Conservation (phyloP, 2,113 vertebrate species). For the Python bivittatus region DNA sequence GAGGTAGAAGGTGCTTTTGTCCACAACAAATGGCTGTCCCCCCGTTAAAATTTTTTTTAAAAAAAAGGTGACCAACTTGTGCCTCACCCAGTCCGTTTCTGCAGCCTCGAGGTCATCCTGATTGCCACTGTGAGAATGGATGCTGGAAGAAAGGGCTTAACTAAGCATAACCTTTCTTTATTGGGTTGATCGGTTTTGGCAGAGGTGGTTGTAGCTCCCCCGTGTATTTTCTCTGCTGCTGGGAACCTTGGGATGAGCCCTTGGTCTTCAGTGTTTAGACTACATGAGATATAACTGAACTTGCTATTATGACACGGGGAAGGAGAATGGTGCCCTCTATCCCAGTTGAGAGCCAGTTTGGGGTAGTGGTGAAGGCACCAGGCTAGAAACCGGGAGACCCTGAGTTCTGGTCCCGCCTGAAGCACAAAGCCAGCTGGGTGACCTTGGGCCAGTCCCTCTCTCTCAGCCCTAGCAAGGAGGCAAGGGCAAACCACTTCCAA, state of each 20-base stretch:
- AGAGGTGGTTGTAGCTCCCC: background rate
- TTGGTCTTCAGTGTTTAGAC: background rate
- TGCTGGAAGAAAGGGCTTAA: background rate
- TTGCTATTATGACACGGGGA: background rate
- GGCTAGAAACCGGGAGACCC: background rate
- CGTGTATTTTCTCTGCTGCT: background rate
- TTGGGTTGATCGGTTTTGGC: background rate
- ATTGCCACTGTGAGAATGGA: background rate
- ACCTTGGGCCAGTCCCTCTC: background rate
- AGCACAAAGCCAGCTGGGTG: background rate
- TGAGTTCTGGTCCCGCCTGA: background rate
- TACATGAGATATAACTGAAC: background rate
- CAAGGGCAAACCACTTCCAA: background rate
- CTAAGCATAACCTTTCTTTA: background rate
- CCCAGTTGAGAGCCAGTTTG: background rate
- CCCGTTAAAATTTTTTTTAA: no score
- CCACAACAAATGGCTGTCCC: background rate
- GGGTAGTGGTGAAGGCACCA: background rate
- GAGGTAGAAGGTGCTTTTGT: background rate
- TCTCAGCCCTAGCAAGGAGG: background rate
- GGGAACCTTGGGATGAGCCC: background rate
- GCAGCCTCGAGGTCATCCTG: background rate
- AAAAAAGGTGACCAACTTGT: background rate
- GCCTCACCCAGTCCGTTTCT: background rate
- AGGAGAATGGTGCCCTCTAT: background rate